These are phyloP conservation scores for Falcunculus frontatus DNA, from an alignment of 2,113 vertebrate species.

Conservation along the genomic window DNA sequence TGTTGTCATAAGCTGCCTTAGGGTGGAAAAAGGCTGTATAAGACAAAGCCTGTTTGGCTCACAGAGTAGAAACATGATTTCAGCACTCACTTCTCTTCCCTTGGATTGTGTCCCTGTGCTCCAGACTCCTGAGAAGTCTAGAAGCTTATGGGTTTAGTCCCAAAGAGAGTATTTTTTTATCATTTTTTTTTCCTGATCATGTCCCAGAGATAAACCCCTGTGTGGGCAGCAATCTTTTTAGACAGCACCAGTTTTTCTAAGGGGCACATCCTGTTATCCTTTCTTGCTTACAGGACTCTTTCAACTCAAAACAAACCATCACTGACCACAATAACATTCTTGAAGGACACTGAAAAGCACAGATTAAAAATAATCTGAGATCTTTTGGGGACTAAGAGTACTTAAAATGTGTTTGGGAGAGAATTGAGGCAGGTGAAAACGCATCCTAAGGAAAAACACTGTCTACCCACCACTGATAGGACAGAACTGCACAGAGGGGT, in stretches of 20 bases:
- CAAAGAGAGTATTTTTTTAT: background rate
- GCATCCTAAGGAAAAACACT: background rate
- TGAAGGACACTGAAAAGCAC: background rate
- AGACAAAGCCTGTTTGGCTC: background rate
- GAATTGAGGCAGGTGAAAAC: background rate
- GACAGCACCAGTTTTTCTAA: background rate
- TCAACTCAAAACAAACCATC: background rate
- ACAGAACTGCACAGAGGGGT: background rate
- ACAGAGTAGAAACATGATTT: background rate
- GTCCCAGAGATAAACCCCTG: background rate
- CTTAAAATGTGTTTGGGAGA: background rate
- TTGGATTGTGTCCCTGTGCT: background rate
- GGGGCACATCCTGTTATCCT: background rate
- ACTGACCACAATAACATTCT: background rate
- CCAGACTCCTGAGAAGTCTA: background rate
- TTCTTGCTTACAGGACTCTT: background rate
- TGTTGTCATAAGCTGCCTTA: slow-evolving; percentile 5
- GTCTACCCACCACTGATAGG: background rate
- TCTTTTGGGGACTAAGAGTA: background rate
- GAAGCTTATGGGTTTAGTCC: background rate
- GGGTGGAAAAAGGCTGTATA: background rate
- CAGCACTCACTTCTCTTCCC: background rate
- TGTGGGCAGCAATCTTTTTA: background rate
- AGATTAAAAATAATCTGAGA: background rate
- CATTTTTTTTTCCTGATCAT: background rate